Percentiles rank a stretch among this genome's conserved stretches.
These are phyloP conservation scores for Philopedon plagiatum DNA, from an alignment of 2,888 invertebrate species.

Conservation along the genomic window DNA sequence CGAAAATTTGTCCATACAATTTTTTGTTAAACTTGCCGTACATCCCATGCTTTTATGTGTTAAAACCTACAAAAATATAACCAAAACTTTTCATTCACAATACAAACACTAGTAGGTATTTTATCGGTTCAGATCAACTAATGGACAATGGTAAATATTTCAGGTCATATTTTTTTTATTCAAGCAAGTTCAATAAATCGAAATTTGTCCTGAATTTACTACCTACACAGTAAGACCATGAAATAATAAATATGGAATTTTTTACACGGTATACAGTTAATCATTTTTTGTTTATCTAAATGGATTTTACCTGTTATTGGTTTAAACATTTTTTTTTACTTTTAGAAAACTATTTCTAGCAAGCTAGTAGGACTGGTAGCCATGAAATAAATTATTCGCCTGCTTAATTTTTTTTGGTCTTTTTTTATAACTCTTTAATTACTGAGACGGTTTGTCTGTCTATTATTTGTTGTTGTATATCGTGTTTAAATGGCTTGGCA, in stretches of 20 bases:
- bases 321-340: too few species aligned
- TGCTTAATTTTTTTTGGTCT: too few species aligned
- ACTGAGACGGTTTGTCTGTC: too few species aligned
- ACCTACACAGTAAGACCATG: background rate
- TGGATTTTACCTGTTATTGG: too few species aligned
- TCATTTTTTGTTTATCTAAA: background rate
- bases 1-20: slow-evolving; percentile 53
- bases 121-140: background rate
- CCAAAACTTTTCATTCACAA: background rate
- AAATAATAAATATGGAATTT: background rate
- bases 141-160: background rate
- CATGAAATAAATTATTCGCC: too few species aligned
- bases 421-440: too few species aligned
- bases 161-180: background rate
- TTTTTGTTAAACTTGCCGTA: slow-evolving; percentile 55
- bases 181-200: background rate
- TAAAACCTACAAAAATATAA: background rate
- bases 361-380: too few species aligned
- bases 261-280: background rate
- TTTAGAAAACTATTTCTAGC: too few species aligned
- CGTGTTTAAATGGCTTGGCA: too few species aligned
- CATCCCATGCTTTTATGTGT: slow-evolving; percentile 54
- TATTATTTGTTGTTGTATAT: too few species aligned
- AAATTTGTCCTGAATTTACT: background rate
- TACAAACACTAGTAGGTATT: background rate